phyloP scores from a whole-genome alignment of 2,888 invertebrate species.

The Lypha dubia region DNA sequence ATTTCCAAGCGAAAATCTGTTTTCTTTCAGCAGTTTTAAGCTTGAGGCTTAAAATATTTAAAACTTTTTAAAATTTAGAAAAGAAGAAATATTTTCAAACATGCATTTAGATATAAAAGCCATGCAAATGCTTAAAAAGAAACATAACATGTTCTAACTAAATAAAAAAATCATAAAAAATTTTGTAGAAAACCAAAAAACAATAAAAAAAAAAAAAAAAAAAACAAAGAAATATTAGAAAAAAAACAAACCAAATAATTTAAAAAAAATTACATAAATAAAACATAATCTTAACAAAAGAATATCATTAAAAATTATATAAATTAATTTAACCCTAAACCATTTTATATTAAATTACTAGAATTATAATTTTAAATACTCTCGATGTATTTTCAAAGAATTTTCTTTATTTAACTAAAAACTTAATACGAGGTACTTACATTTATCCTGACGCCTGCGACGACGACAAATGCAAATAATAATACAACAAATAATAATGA shows the following conservation, averaged over 20 bases:
- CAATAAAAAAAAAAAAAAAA: conserved; percentile 15
- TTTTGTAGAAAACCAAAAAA: conserved; percentile 29
- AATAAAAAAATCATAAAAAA: neutral
- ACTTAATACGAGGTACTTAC: conserved; percentile 79
- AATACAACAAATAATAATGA: conserved; percentile 92
- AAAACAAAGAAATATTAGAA: neutral
- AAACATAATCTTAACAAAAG: neutral
- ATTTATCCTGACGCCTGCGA: conserved; percentile 87
- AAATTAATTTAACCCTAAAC: conserved; percentile 66
- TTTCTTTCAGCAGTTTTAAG: no score
- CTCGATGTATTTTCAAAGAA: neutral
- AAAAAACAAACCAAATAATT: conserved; percentile 16
- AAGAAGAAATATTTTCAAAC: neutral
- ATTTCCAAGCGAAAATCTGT: no score
- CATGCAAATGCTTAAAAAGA: conserved; percentile 57
- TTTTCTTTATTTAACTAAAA: neutral
- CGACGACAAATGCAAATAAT: conserved; percentile 92
- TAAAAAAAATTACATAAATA: conserved; percentile 18
- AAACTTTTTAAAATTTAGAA: neutral
- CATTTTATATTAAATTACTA: conserved; percentile 31
- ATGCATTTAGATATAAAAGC: conserved; percentile 28
- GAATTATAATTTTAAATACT: conserved; percentile 19
- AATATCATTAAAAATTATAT: neutral
- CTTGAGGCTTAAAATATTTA: no score
- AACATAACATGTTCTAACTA: neutral